Conservation (phyloP, 2,797 vertebrate species). For the Platyrinchus mystaceus region DNA sequence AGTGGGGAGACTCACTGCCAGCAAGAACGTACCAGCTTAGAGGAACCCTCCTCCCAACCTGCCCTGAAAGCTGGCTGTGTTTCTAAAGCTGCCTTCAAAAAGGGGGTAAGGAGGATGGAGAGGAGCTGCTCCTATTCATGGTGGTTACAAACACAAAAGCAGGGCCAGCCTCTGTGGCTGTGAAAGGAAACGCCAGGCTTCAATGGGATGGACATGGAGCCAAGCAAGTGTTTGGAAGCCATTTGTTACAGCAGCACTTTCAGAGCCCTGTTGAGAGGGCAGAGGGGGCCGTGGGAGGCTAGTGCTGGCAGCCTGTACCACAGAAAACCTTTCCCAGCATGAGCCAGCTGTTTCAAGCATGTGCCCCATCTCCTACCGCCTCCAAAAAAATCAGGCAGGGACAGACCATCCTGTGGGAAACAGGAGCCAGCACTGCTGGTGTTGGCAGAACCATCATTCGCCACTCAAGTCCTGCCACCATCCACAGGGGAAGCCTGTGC, state of each 20-base stretch:
- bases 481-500: background rate
- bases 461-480: background rate
- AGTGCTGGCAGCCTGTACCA: background rate
- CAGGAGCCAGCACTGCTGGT: background rate
- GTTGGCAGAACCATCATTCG: background rate
- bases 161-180: background rate
- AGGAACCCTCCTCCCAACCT: conserved; percentile 10
- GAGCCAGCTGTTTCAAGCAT: conserved; percentile 13
- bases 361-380: background rate
- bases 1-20: background rate
- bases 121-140: conserved; percentile 22
- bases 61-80: background rate
- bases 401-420: background rate
- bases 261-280: background rate
- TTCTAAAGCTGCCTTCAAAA: conserved; percentile 33
- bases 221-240: conserved; percentile 33
- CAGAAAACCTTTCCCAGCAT: background rate
- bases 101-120: background rate
- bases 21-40: background rate
- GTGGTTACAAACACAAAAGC: background rate
- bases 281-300: conserved; percentile 53
- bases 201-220: conserved; percentile 6
- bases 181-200: conserved; percentile 27
- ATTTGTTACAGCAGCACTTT: conserved; percentile 45
- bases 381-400: background rate